Evolutionary conservation across 2,888 invertebrate genomes (phyloP), one percentile per base, ranked within the genome.

Genomic region (Anoncus sp.): DNA sequence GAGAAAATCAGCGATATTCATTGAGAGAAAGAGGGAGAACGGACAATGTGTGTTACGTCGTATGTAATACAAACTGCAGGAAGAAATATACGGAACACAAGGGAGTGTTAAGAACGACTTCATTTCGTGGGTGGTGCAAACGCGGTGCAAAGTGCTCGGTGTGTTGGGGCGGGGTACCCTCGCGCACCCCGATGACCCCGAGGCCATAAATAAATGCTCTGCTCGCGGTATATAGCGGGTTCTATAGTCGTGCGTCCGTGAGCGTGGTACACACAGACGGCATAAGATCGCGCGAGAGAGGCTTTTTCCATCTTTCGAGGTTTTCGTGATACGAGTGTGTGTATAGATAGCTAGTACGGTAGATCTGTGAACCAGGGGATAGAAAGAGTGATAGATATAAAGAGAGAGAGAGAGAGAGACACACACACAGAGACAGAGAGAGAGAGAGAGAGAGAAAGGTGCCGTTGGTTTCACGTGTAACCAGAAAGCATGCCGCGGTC

Each of bases 151-250:
- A 85, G 84, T 85, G 85, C 82, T 81, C 70, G 84, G 82, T 86
- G 82, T 86, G 84, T 85, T 83, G 86, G 87, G 90, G 90, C 89
- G 90, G n/a, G n/a, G 87, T 86, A 85, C 87, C 77, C 70, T 43
- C 83, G 84, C 85, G 87, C 87, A 90, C 88, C 87, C 87, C 80
- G 80, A 81, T 90, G 88, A 90, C 89, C 90, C 89, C 85, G 84
- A 81, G 86, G 88, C 90, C 90, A 91, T 91, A 91, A 91, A 91
- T 91, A 91, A 91, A 89, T 89, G 87, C 83, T 81, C 83, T 83
- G 87, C 87, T 87, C 87, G 87, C 79, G 83, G 71, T 79, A 81
- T 77, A 77, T 20, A n/a, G 6, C 35, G 20, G 80, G 70, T 71
- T 74, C 79, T 53, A 53, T 53, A 67, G 57, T 63, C 74, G 49